Evolutionary conservation across 2,797 vertebrate genomes (phyloP).

Genomic region (Podargus strigoides): DNA sequence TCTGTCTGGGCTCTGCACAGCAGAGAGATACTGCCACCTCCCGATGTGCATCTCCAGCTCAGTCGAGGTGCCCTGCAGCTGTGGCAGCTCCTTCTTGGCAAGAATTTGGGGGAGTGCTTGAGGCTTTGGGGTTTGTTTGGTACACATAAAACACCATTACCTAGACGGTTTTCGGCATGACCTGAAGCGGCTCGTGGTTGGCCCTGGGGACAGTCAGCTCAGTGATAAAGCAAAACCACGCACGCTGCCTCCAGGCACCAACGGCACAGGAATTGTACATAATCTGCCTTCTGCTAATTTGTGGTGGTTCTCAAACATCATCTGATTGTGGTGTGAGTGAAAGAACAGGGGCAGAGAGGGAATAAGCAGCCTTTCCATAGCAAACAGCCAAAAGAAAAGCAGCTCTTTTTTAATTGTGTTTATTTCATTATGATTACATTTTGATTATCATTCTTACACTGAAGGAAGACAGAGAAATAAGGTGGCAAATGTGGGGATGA

Average conservation of each 20-base stretch:
- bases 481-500: background rate
- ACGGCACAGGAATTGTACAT: accelerated
- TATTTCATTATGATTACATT: background rate
- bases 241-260: background rate
- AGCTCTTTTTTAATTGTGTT: background rate
- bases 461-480: background rate
- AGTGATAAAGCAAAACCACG: accelerated
- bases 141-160: too few relatives aligned
- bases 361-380: background rate
- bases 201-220: background rate
- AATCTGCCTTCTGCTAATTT: background rate
- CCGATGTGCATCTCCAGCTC: too few relatives aligned
- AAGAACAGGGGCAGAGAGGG: background rate
- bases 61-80: too few relatives aligned
- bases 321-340: background rate
- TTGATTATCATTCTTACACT: background rate
- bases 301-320: background rate
- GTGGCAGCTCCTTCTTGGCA: too few relatives aligned
- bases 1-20: too few relatives aligned
- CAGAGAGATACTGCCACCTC: too few relatives aligned
- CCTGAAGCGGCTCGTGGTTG: background rate
- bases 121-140: too few relatives aligned
- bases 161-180: background rate
- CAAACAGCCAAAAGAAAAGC: background rate
- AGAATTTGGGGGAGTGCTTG: too few relatives aligned